phyloP scores from a whole-genome alignment of 1,140 invertebrate genomes.

The Ceratosolen fusciceps region DNA sequence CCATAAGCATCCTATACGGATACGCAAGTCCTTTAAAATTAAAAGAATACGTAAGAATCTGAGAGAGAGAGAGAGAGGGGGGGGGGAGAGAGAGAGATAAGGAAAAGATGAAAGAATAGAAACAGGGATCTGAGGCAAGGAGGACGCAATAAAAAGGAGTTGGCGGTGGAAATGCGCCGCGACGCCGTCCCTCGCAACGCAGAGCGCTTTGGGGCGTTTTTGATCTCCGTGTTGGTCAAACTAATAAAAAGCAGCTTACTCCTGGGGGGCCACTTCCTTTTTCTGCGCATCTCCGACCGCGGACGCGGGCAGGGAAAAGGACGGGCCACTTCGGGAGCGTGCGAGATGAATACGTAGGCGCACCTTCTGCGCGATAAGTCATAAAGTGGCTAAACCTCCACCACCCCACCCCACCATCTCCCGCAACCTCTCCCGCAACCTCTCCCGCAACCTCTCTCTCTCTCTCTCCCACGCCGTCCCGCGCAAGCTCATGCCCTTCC shows the following conservation, averaged over 20 bases:
- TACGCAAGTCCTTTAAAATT: background rate
- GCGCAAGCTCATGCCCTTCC: too few relatives aligned
- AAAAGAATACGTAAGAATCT: too few relatives aligned
- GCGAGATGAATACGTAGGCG: conserved; percentile 11
- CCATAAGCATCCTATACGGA: background rate
- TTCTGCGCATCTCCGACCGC: background rate
- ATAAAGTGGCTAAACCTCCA: background rate
- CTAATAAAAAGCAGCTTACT: conserved; percentile 35
- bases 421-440: background rate
- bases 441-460: background rate
- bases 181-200: background rate
- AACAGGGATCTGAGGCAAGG: background rate
- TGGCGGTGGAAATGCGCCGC: background rate
- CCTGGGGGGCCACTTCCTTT: background rate
- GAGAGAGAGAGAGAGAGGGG: background rate
- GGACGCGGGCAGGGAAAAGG: background rate
- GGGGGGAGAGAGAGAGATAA: background rate
- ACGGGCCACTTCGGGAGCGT: background rate
- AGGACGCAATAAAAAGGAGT: background rate
- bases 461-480: too few relatives aligned
- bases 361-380: conserved; percentile 19
- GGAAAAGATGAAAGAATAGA: background rate
- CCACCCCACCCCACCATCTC: background rate
- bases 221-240: conserved; percentile 35
- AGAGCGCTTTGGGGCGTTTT: background rate